Percentiles rank a stretch among this genome's conserved stretches.
Evolutionary conservation across 2,888 invertebrate species (phyloP).

Genomic region (Thecocarcelia acutangulata): DNA sequence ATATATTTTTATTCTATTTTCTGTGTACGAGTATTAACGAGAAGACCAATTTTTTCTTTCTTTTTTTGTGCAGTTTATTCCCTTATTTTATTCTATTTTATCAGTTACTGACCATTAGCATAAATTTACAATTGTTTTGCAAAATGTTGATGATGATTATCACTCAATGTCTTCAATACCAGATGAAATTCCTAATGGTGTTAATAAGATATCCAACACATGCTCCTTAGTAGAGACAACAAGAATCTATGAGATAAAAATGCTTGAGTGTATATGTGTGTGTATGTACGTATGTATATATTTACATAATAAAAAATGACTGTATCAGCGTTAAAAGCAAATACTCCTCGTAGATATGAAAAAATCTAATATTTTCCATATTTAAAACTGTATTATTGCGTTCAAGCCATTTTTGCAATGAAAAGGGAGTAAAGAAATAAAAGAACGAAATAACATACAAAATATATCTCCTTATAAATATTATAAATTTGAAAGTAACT

Average conservation of each 20-base stretch:
- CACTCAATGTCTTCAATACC: constrained; percentile 23
- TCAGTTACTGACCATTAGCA: not conserved
- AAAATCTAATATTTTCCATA: constrained; percentile 12
- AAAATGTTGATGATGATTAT: constrained; percentile 14
- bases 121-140: constrained; percentile 14
- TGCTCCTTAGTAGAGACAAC: constrained; percentile 1
- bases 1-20: too few species aligned
- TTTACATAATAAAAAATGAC: constrained; percentile 16
- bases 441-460: not conserved
- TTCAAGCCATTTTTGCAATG: too few species aligned
- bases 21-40: too few species aligned
- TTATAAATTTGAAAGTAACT: too few species aligned
- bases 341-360: not conserved
- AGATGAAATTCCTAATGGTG: constrained; percentile 23
- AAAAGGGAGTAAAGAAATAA: not conserved
- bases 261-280: not conserved
- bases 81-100: not conserved
- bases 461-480: not conserved
- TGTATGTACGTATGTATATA: not conserved
- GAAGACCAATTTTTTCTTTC: too few species aligned
- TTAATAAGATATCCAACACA: constrained; percentile 4
- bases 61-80: too few species aligned
- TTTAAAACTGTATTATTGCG: constrained; percentile 28
- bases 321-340: constrained; percentile 26
- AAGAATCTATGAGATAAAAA: constrained; percentile 8